Conservation (phyloP, 2,888 invertebrate genomes). For the Podabrus alpinus region DNA sequence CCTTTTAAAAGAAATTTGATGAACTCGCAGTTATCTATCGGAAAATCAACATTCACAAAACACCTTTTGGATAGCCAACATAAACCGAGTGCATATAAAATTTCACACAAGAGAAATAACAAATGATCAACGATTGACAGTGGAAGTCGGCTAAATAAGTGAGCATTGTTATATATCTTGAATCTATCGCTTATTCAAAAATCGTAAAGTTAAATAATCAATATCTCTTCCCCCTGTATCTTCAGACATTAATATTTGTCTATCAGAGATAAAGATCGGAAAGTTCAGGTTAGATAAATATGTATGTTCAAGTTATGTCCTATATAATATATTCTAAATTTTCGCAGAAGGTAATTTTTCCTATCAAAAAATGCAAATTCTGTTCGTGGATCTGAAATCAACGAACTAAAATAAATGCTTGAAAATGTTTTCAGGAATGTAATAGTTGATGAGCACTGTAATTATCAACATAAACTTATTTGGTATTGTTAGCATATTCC, state of each 20-base stretch:
- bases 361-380: background rate
- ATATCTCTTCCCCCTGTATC: no score
- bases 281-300: no score
- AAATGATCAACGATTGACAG: background rate
- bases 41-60: background rate
- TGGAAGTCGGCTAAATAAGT: background rate
- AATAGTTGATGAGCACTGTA: background rate
- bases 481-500: background rate
- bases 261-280: no score
- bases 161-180: no score
- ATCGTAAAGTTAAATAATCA: no score
- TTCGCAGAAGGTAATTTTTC: background rate
- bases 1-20: no score
- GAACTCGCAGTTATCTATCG: background rate
- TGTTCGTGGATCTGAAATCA: background rate
- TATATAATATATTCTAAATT: no score
- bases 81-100: background rate
- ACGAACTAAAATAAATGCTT: background rate
- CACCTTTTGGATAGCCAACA: background rate
- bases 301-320: no score
- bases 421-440: background rate
- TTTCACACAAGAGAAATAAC: background rate
- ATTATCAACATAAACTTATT: background rate
- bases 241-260: no score
- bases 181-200: no score